These are phyloP conservation scores for Lottia scabra DNA, from an alignment of 2,888 invertebrate genomes.

Conservation along the genomic window DNA sequence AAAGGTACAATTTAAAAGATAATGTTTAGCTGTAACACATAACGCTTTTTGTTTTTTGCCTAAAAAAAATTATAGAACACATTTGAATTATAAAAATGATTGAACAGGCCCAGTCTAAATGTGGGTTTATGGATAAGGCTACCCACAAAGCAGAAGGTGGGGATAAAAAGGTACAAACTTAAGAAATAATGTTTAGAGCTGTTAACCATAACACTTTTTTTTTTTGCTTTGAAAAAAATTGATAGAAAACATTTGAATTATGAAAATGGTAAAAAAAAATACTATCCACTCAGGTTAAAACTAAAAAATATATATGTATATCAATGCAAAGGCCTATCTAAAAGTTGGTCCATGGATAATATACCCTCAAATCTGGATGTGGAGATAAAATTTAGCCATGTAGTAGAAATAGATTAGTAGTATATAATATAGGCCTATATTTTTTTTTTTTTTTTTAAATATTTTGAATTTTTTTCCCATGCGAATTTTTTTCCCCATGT, in stretches of 20 bases:
- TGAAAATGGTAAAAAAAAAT: not conserved
- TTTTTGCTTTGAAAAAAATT: too few species aligned
- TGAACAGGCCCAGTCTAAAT: slow-evolving; percentile 48
- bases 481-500: not conserved
- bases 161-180: slow-evolving; percentile 27
- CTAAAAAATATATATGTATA: too few species aligned
- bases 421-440: too few species aligned
- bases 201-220: too few species aligned
- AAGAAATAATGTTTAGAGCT: too few species aligned
- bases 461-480: not conserved
- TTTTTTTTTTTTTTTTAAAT: not conserved
- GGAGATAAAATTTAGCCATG: too few species aligned
- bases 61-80: too few species aligned
- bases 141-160: slow-evolving; percentile 44
- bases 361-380: not conserved
- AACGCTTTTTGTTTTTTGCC: too few species aligned
- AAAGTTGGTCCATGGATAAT: not conserved
- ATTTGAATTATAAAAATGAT: slow-evolving; percentile 53
- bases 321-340: not conserved
- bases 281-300: not conserved
- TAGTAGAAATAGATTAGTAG: not conserved
- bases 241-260: too few species aligned
- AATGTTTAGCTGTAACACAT: too few species aligned
- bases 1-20: too few species aligned
- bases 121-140: slow-evolving; percentile 43